A percentile compares a stretch with the other conserved stretches of the same genome.
phyloP scores from a whole-genome alignment of 2,797 vertebrate genomes.

The Neopelma chrysocephalum region DNA sequence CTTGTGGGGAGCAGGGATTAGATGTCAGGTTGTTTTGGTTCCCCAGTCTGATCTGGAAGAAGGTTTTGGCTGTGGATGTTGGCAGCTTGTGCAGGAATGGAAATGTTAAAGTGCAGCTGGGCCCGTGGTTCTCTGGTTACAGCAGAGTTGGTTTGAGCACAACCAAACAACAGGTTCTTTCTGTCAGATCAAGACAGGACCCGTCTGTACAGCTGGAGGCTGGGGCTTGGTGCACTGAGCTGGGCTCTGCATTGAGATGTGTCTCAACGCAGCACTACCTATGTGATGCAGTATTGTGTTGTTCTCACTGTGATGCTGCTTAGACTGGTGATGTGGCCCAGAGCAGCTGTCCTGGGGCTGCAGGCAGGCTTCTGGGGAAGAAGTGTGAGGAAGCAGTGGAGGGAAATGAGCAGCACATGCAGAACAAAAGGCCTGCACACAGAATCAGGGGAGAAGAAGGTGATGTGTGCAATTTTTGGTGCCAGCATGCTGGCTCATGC shows the following conservation, averaged over 20 bases:
- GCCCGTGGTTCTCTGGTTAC: neutral
- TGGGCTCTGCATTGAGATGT: neutral
- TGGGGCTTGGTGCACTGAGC: neutral
- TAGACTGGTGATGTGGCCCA: neutral
- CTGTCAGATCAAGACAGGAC: neutral
- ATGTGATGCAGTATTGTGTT: neutral
- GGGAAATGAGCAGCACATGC: neutral
- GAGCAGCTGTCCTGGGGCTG: neutral
- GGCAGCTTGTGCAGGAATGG: neutral
- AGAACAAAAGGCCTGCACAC: neutral
- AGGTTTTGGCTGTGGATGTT: neutral
- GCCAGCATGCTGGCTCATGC: neutral
- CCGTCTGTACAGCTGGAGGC: neutral
- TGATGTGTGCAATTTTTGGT: neutral
- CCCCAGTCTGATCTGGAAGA: neutral
- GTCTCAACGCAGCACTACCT: neutral
- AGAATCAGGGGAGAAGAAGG: neutral
- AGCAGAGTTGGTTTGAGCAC: constrained; percentile 1
- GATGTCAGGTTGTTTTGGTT: constrained; percentile 13
- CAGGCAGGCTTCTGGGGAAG: neutral
- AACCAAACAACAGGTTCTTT: neutral
- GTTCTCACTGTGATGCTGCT: neutral
- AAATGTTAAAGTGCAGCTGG: constrained; percentile 35
- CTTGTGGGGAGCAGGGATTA: constrained; percentile 2
- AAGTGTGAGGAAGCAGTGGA: neutral